A percentile compares a stretch with the other conserved stretches of the same genome.
phyloP scores from a whole-genome alignment of 2,888 invertebrate species.

The Aradus depressus region DNA sequence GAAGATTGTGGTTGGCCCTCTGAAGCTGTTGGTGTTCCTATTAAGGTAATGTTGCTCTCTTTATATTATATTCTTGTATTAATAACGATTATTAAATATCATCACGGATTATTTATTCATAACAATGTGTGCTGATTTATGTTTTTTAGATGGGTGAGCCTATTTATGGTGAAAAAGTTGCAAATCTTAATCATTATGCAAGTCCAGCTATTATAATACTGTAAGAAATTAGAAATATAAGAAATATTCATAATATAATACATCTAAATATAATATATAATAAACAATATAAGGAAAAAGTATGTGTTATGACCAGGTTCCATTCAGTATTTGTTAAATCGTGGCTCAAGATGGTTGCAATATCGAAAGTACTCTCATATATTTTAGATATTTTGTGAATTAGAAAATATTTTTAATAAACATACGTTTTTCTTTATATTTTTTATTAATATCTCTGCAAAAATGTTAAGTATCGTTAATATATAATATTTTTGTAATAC shows the following conservation, averaged over 20 bases:
- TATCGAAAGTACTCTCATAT: too few relatives aligned
- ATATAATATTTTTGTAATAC: too few relatives aligned
- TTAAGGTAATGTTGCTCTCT: slow-evolving; percentile 36
- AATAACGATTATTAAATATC: too few relatives aligned
- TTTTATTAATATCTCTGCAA: too few relatives aligned
- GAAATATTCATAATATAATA: not conserved
- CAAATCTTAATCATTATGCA: slow-evolving; percentile 66
- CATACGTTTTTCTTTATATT: too few relatives aligned
- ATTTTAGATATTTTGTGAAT: too few relatives aligned
- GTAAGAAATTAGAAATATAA: slow-evolving; percentile 47
- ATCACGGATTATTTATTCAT: too few relatives aligned
- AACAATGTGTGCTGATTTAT: slow-evolving; percentile 25
- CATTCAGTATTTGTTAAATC: too few relatives aligned
- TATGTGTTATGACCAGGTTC: not conserved
- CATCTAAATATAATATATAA: not conserved
- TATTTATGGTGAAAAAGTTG: slow-evolving; percentile 53
- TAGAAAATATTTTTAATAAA: too few relatives aligned
- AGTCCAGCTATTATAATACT: slow-evolving; percentile 73
- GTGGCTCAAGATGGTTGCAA: too few relatives aligned
- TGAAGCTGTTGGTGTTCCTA: slow-evolving; percentile 47
- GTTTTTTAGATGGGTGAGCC: slow-evolving; percentile 49
- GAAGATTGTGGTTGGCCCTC: slow-evolving; percentile 50
- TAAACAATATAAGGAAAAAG: not conserved
- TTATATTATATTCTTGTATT: not conserved
- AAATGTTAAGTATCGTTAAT: too few relatives aligned